A percentile compares a stretch with the other conserved stretches of the same genome.
Evolutionary conservation across 2,888 invertebrate species (phyloP).

Genomic region (Dicycla oo): DNA sequence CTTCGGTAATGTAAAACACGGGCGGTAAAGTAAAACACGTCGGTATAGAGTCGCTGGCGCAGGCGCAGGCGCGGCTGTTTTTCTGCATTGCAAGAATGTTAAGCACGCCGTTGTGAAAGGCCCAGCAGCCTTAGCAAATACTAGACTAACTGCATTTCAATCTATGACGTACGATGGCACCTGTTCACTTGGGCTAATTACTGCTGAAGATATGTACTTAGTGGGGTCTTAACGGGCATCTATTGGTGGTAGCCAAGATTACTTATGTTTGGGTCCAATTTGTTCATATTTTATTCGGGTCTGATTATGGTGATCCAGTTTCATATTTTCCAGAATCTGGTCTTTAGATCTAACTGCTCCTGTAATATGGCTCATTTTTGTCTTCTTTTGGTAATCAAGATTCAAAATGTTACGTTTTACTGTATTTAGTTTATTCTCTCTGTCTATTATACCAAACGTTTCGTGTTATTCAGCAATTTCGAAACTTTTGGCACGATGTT

Average conservation of each 20-base stretch:
- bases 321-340: neutral
- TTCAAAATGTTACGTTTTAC: neutral
- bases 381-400: neutral
- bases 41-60: slow-evolving; percentile 3
- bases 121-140: slow-evolving; percentile 65
- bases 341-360: neutral
- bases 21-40: slow-evolving; percentile 34
- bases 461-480: slow-evolving; percentile 31
- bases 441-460: neutral
- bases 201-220: slow-evolving; percentile 16
- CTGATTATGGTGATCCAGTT: neutral
- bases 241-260: neutral
- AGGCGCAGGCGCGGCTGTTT: slow-evolving; percentile 62
- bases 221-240: neutral
- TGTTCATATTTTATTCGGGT: neutral
- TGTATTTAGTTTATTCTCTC: neutral
- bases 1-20: slow-evolving; percentile 17
- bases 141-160: slow-evolving; percentile 70
- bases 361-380: neutral
- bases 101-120: slow-evolving; percentile 79
- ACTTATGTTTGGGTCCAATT: neutral
- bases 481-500: slow-evolving; percentile 50
- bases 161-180: slow-evolving; percentile 65
- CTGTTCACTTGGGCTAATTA: slow-evolving; percentile 57
- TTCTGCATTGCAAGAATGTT: slow-evolving; percentile 70